Base-by-base conservation (phyloP, 2,888 invertebrate species). In the Xestia rhomboidea region DNA sequence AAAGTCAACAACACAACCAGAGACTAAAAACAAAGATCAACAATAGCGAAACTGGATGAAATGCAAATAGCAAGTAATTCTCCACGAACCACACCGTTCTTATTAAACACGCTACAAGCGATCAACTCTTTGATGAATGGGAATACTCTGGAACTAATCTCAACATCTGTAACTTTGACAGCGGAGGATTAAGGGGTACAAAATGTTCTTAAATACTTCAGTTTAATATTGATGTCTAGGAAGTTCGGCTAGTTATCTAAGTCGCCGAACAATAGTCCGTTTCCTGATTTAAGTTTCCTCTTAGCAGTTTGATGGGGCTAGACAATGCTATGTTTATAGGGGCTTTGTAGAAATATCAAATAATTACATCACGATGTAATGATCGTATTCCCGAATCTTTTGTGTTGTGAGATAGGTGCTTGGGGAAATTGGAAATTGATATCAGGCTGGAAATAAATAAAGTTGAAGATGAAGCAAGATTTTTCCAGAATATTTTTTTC, bases 91-190 rank as follows among this genome's bases (percentile, higher is more conserved):
- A 64, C 72, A 66, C 34, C 34, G 67, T 62, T 77, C 73, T 41
- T 77, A 84, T 79, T 77, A 73, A 77, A 73, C 67, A 79, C 76
- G 88, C 38, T 87, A 83, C 83, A 89, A 90, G 86, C 88, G 89
- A 90, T 92, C 90, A 91, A 88, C 79, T 83, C 85, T 88, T 86
- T 91, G 92, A 93, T 92, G 88, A 93, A 93, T 93, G 88, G 83
- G 84, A 90, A 91, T 91, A 90, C 87, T 93, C 89, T 77, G 82
- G 85, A 94, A 94, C 92, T 93, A 93, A 93, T 93, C 91, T 91
- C 77, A 89, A 89, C 88, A 91, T 91, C 89, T 90, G 90, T 90
- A 92, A 92, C 90, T 93, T 92, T 91, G 91, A 91, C 91, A 90
- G 90, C 77, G 72, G 79, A 70, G 86, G 89, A 92, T 93, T 91